Evolutionary conservation across 2,797 vertebrate genomes (phyloP).

Genomic region (Parambassis ranga): DNA sequence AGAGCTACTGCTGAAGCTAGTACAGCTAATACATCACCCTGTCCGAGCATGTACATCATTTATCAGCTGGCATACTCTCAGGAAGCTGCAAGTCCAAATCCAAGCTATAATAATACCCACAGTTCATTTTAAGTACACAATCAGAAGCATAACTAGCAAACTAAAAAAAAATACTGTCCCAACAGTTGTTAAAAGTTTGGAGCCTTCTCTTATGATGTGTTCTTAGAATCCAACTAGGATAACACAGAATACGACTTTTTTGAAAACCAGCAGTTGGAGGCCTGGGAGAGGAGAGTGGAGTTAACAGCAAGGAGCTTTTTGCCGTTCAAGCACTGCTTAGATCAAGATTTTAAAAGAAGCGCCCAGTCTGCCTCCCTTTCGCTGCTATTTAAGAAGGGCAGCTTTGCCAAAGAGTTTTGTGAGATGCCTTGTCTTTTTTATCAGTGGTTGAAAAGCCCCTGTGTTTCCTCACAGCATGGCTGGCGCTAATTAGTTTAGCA

Average conservation of each 20-base stretch:
- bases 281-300: slow-evolving; percentile 15
- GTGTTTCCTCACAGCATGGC: slow-evolving; percentile 70
- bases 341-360: slow-evolving; percentile 54
- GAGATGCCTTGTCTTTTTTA: slow-evolving; percentile 70
- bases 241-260: slow-evolving; percentile 33
- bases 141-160: slow-evolving; percentile 21
- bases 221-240: slow-evolving; percentile 31
- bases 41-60: slow-evolving; percentile 2
- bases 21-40: slow-evolving; percentile 1
- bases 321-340: slow-evolving; percentile 58
- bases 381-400: slow-evolving; percentile 47
- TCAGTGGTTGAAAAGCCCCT: slow-evolving; percentile 66
- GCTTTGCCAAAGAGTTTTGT: slow-evolving; percentile 47
- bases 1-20: background rate
- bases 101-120: slow-evolving; percentile 9
- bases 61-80: background rate
- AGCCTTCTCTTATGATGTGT: slow-evolving; percentile 1
- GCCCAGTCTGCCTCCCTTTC: slow-evolving; percentile 21
- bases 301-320: slow-evolving; percentile 40
- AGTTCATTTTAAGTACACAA: slow-evolving; percentile 17
- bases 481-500: slow-evolving; percentile 78
- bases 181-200: slow-evolving; percentile 64
- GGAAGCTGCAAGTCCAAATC: slow-evolving; percentile 1
- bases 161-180: slow-evolving; percentile 2
- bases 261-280: slow-evolving; percentile 7